Evolutionary conservation across 2,888 invertebrate species (phyloP).

Genomic region (Slavum lentiscoides): DNA sequence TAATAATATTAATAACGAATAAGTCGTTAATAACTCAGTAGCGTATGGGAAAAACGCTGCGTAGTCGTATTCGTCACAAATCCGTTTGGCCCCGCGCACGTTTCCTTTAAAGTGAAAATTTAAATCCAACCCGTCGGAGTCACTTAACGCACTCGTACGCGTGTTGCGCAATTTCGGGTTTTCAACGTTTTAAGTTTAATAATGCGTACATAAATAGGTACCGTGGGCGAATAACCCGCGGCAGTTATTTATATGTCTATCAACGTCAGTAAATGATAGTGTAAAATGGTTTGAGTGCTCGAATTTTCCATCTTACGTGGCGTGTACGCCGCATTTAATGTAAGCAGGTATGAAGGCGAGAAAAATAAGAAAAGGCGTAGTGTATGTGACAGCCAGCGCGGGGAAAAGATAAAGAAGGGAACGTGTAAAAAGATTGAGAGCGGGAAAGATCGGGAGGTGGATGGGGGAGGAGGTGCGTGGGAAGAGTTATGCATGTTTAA

Average conservation of each 20-base stretch:
- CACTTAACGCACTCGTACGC: neutral
- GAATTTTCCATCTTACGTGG: neutral
- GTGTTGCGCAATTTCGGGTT: neutral
- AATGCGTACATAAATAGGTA: neutral
- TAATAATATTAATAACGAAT: too few species aligned
- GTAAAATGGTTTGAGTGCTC: neutral
- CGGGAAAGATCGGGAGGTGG: too few species aligned
- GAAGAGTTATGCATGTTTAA: slow-evolving; percentile 36
- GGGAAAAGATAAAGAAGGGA: neutral
- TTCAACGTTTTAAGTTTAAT: neutral
- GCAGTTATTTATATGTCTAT: neutral
- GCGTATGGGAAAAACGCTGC: too few species aligned
- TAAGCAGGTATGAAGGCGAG: neutral
- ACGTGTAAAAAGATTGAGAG: neutral
- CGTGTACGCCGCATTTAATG: neutral
- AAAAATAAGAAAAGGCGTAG: neutral
- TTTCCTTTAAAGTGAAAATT: neutral
- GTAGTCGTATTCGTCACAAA: too few species aligned
- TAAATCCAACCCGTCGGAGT: neutral
- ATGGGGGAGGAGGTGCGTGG: neutral
- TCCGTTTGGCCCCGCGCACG: too few species aligned
- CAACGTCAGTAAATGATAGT: neutral
- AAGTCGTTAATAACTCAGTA: too few species aligned
- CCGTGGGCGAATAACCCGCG: neutral
- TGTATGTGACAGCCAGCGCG: neutral